phyloP scores from a whole-genome alignment of 2,113 vertebrate species.

The Cynocephalus volans region DNA sequence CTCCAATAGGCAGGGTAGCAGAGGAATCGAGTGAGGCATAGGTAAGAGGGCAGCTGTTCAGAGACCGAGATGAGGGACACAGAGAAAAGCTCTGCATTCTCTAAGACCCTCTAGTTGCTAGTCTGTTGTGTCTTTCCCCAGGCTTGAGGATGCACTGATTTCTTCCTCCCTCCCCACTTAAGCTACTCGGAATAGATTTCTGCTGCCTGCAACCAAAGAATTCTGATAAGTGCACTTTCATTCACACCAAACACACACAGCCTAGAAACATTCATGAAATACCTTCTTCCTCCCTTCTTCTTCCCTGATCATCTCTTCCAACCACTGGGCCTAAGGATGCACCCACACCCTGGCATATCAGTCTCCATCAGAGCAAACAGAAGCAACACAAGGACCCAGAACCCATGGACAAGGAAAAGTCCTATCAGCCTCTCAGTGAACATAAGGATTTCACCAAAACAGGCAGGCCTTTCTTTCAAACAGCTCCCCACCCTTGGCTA shows the following conservation, averaged over 20 bases:
- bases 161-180: neutral
- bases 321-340: too few species aligned
- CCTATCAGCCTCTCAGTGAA: neutral
- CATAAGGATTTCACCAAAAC: accelerated
- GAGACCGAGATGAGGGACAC: neutral
- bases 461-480: neutral
- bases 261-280: neutral
- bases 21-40: neutral
- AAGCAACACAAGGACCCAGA: neutral
- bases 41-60: neutral
- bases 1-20: neutral
- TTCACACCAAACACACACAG: neutral
- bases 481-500: neutral
- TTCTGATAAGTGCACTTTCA: neutral
- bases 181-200: neutral
- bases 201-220: neutral
- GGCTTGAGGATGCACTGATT: accelerated
- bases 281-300: neutral
- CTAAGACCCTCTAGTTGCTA: neutral
- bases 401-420: neutral
- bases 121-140: neutral
- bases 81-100: neutral
- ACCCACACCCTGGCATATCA: accelerated
- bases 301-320: neutral
- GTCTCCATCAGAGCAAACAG: neutral